These are phyloP conservation scores for Hypercompe scribonia DNA, from an alignment of 2,888 invertebrate genomes.

Conservation along the genomic window DNA sequence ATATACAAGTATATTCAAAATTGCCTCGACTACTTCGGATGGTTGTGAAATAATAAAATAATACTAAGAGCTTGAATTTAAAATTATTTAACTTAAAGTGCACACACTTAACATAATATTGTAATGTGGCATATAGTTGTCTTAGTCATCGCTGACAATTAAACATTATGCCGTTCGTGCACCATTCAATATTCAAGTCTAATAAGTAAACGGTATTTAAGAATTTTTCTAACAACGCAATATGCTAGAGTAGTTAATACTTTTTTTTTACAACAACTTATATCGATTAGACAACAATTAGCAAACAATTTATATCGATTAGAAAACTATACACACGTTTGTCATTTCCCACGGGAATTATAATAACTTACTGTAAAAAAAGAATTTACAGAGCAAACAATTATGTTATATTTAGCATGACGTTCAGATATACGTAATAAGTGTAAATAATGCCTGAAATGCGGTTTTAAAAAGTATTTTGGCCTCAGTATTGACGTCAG, in stretches of 20 bases:
- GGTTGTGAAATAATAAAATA: too few species aligned
- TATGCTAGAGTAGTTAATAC: not conserved
- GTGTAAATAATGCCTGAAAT: not conserved
- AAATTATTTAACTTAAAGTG: not conserved
- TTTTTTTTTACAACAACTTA: not conserved
- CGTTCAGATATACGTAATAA: not conserved
- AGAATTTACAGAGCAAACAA: too few species aligned
- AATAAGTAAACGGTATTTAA: not conserved
- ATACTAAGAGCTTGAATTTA: not conserved
- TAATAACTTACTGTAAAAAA: not conserved
- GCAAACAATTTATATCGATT: not conserved
- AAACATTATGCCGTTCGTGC: not conserved
- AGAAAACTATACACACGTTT: not conserved
- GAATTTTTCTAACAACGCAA: not conserved
- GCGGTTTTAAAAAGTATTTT: not conserved
- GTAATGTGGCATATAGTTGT: not conserved
- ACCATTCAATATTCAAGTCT: not conserved
- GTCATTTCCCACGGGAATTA: not conserved
- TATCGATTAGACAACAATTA: not conserved
- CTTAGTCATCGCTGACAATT: not conserved
- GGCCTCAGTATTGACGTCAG: not conserved
- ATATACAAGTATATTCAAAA: too few species aligned
- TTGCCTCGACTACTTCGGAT: too few species aligned
- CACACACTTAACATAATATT: not conserved
- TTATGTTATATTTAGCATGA: too few species aligned